A percentile compares a stretch with the other conserved stretches of the same genome.
These are phyloP conservation scores for Ischnus inquisitorius DNA, from an alignment of 2,888 invertebrate genomes.

Conservation along the genomic window DNA sequence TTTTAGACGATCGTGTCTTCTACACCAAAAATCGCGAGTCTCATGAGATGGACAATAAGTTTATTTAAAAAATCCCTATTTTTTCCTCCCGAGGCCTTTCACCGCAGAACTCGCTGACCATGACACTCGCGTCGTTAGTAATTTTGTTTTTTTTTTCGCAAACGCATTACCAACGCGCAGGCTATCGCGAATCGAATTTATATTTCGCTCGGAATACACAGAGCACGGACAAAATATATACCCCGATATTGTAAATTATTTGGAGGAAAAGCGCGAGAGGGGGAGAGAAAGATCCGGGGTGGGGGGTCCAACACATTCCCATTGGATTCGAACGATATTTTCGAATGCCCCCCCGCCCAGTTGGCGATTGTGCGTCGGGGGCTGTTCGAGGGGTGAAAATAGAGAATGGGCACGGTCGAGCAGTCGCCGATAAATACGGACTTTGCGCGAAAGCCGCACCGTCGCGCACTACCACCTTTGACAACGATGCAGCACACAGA, in stretches of 20 bases:
- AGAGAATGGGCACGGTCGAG: slow-evolving; percentile 58
- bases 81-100: not conserved
- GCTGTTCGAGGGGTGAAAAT: slow-evolving; percentile 21
- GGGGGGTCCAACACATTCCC: slow-evolving; percentile 37
- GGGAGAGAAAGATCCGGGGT: not conserved
- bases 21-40: too few species aligned
- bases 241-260: slow-evolving; percentile 61
- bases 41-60: too few species aligned
- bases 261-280: slow-evolving; percentile 47
- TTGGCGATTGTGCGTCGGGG: slow-evolving; percentile 48
- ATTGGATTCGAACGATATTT: slow-evolving; percentile 62
- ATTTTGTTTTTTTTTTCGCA: not conserved
- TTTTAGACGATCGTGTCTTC: too few species aligned
- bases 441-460: slow-evolving; percentile 72
- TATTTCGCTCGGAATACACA: not conserved
- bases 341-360: slow-evolving; percentile 22
- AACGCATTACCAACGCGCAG: not conserved
- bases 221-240: slow-evolving; percentile 31
- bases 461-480: slow-evolving; percentile 68
- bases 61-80: too few species aligned
- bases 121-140: not conserved
- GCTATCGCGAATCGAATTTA: not conserved
- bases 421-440: slow-evolving; percentile 78
- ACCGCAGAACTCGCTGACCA: not conserved
- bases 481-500: slow-evolving; percentile 32